Percentiles rank a stretch among this genome's conserved stretches.
phyloP scores from a whole-genome alignment of 2,797 vertebrate genomes.

The Thalassophryne amazonica region DNA sequence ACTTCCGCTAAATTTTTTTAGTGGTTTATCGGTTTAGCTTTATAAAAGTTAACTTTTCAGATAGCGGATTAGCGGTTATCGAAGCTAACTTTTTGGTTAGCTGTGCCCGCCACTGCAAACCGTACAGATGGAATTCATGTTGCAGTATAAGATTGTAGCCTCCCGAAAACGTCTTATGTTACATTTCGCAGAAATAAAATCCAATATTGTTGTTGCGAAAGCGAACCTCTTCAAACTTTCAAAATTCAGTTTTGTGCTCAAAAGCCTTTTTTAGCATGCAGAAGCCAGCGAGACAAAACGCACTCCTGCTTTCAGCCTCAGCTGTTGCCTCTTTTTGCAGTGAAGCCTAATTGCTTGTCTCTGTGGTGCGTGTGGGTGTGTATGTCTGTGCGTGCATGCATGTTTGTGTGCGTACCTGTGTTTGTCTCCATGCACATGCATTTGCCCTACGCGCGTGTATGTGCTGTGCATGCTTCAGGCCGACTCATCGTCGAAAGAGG shows the following conservation, averaged over 20 bases:
- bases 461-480: slow-evolving; percentile 83
- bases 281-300: slow-evolving; percentile 25
- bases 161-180: slow-evolving; percentile 40
- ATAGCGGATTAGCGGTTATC: too few relatives aligned
- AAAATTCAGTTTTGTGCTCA: slow-evolving; percentile 21
- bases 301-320: slow-evolving; percentile 53
- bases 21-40: too few relatives aligned
- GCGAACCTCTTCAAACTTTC: slow-evolving; percentile 21
- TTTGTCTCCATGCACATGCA: slow-evolving; percentile 72
- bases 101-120: too few relatives aligned
- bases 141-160: slow-evolving; percentile 27
- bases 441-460: slow-evolving; percentile 70
- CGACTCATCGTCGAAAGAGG: slow-evolving; percentile 97
- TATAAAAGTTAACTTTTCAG: too few relatives aligned
- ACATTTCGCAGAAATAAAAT: slow-evolving; percentile 33
- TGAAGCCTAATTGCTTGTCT: slow-evolving; percentile 67
- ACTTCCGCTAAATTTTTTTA: too few relatives aligned
- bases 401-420: slow-evolving; percentile 14
- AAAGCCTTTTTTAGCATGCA: slow-evolving; percentile 44
- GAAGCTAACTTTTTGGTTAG: too few relatives aligned
- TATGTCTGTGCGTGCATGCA: slow-evolving; percentile 10
- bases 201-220: slow-evolving; percentile 23
- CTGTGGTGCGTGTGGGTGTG: slow-evolving; percentile 71
- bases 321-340: slow-evolving; percentile 41
- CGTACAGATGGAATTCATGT: slow-evolving; percentile 51